These are phyloP conservation scores for Conus ventricosus DNA, from an alignment of 1,140 invertebrate genomes.

Conservation along the genomic window DNA sequence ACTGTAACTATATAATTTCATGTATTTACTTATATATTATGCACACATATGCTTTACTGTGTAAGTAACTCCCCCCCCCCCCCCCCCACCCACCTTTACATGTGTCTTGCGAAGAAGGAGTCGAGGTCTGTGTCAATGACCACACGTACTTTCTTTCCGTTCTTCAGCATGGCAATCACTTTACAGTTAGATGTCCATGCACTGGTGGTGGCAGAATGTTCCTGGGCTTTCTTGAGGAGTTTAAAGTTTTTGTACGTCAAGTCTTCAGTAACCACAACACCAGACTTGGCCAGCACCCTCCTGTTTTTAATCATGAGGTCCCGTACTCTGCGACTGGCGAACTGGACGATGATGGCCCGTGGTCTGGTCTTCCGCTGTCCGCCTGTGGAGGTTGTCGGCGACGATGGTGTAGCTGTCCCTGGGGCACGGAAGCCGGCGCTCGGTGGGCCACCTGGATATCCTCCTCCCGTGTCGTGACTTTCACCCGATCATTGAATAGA, in stretches of 20 bases:
- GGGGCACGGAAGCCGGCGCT: neutral
- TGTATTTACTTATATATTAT: too few relatives aligned
- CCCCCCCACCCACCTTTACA: too few relatives aligned
- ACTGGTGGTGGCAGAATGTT: neutral
- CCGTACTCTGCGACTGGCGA: neutral
- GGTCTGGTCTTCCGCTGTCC: neutral
- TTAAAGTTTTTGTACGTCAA: constrained; percentile 2
- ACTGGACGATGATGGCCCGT: neutral
- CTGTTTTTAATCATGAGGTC: neutral
- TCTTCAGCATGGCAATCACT: neutral
- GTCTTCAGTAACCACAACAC: neutral
- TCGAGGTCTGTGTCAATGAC: neutral
- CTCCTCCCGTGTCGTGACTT: neutral
- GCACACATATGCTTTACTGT: too few relatives aligned
- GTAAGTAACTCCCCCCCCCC: too few relatives aligned
- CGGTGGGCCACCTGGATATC: neutral
- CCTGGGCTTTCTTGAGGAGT: neutral
- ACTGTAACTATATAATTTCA: too few relatives aligned
- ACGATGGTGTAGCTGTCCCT: neutral
- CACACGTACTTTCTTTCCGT: neutral
- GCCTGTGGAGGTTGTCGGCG: neutral
- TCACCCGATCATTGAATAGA: neutral
- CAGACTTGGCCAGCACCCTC: neutral
- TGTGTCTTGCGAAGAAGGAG: neutral
- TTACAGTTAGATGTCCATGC: neutral